phyloP scores from a whole-genome alignment of 2,113 vertebrate genomes.

The Macrotis lagotis region DNA sequence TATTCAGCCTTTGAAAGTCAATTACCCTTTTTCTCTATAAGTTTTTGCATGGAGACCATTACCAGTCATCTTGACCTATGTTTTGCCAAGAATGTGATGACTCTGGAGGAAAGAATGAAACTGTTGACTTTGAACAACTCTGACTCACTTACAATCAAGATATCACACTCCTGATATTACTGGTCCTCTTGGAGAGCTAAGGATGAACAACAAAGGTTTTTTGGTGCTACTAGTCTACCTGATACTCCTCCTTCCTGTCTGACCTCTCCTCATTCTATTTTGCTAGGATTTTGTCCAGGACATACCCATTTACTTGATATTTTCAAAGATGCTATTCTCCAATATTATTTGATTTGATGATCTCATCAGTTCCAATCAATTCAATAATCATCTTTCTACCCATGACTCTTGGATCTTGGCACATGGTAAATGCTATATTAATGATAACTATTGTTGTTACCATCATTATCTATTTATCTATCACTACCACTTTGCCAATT shows the following conservation, averaged over 20 bases:
- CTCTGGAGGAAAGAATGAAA: not conserved
- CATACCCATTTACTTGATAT: not conserved
- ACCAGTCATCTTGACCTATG: not conserved
- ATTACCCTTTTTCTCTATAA: not conserved
- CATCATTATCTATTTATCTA: not conserved
- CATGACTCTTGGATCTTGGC: not conserved
- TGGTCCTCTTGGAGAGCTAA: not conserved
- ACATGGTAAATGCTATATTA: not conserved
- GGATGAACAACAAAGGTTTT: not conserved
- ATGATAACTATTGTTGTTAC: not conserved
- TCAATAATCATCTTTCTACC: not conserved
- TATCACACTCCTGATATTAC: not conserved
- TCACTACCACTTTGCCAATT: not conserved
- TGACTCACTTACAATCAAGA: not conserved
- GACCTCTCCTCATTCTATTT: not conserved
- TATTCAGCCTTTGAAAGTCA: not conserved
- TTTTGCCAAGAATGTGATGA: not conserved
- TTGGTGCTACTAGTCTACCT: not conserved
- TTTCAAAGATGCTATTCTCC: not conserved
- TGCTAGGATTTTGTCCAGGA: not conserved
- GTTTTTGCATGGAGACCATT: not conserved
- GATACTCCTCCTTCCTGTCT: not conserved
- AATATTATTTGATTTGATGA: not conserved
- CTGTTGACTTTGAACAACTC: not conserved
- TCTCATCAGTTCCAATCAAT: not conserved